Evolutionary conservation across 2,888 invertebrate species (phyloP).

Genomic region (Tuta absoluta): DNA sequence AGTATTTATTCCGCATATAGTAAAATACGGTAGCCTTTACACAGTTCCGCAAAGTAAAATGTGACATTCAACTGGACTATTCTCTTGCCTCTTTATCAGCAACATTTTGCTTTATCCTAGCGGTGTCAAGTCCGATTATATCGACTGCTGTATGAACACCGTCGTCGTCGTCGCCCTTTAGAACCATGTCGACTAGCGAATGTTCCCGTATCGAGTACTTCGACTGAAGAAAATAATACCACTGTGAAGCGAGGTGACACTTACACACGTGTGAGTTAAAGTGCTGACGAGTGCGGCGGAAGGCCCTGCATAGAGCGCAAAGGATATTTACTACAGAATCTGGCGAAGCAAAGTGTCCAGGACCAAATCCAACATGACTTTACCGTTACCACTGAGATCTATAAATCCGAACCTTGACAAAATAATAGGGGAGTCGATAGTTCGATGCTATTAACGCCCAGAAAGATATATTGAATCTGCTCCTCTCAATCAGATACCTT

Average conservation of each 20-base stretch:
- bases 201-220: conserved; percentile 36
- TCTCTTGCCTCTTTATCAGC: conserved; percentile 19
- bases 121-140: conserved; percentile 31
- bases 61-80: conserved; percentile 16
- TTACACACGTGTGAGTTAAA: background rate
- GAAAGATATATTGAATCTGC: conserved; percentile 76
- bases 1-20: background rate
- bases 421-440: conserved; percentile 77
- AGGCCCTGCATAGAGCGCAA: background rate
- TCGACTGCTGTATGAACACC: conserved; percentile 30
- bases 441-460: conserved; percentile 77
- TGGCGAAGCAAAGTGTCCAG: conserved; percentile 5
- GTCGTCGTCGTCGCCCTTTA: conserved; percentile 45
- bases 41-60: conserved; percentile 6
- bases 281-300: background rate
- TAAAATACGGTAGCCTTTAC: conserved; percentile 11
- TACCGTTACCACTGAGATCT: conserved; percentile 72
- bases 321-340: background rate
- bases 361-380: conserved; percentile 42
- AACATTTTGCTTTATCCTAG: conserved; percentile 29
- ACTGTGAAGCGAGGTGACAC: background rate
- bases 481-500: conserved; percentile 79
- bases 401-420: conserved; percentile 79
- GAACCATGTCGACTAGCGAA: conserved; percentile 44
- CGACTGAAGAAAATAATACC: conserved; percentile 9